Percentiles rank a stretch among this genome's conserved stretches.
phyloP scores from a whole-genome alignment of 2,888 invertebrate species.

The Sthenelais limicola region DNA sequence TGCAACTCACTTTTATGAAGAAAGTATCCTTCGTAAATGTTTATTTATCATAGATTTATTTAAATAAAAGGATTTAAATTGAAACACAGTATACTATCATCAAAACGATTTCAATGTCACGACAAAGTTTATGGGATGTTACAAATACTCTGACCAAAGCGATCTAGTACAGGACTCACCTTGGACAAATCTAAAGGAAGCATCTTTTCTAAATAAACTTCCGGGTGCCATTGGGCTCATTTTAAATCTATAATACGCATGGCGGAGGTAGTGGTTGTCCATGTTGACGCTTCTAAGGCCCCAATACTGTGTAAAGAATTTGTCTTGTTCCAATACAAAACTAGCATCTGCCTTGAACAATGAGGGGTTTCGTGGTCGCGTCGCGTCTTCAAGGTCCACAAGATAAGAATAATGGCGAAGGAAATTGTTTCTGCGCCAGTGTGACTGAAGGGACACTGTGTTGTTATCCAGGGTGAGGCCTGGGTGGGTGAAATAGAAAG shows the following conservation, averaged over 20 bases:
- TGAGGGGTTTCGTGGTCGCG: not conserved
- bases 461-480: constrained; percentile 9
- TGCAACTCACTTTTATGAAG: too few species aligned
- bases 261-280: constrained; percentile 9
- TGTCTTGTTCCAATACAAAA: not conserved
- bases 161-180: too few species aligned
- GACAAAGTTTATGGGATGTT: too few species aligned
- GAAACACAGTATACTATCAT: too few species aligned
- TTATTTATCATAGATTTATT: too few species aligned
- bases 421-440: not conserved
- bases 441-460: not conserved
- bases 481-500: constrained; percentile 3
- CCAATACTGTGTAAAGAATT: not conserved
- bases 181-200: constrained; percentile 10
- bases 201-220: not conserved
- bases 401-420: constrained; percentile 10
- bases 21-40: too few species aligned
- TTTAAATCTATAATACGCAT: not conserved
- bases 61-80: too few species aligned
- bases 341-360: constrained; percentile 7
- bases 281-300: not conserved
- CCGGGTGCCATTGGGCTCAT: not conserved
- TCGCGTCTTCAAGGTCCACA: constrained; percentile 2
- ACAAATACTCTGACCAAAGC: too few species aligned
- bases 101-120: too few species aligned